A percentile compares a stretch with the other conserved stretches of the same genome.
phyloP scores from a whole-genome alignment of 2,797 vertebrate genomes.

The Eulemur coronatus region DNA sequence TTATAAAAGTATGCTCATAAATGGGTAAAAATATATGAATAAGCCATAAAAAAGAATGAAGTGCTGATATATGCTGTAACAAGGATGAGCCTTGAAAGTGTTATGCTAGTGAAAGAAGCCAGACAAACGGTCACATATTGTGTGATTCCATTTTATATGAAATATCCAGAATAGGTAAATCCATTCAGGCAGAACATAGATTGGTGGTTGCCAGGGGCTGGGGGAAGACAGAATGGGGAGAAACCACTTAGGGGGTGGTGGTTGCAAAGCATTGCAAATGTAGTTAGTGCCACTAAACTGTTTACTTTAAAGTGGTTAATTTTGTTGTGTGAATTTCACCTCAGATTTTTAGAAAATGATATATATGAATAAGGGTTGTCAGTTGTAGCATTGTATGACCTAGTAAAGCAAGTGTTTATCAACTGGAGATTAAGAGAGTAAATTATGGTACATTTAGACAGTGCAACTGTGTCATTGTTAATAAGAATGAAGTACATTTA shows the following conservation, averaged over 20 bases:
- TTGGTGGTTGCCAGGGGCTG: neutral
- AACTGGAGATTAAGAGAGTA: neutral
- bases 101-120: neutral
- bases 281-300: neutral
- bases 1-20: neutral
- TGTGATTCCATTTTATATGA: neutral
- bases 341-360: neutral
- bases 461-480: neutral
- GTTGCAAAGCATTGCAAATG: neutral
- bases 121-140: neutral
- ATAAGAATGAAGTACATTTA: constrained; percentile 22
- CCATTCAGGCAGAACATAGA: neutral
- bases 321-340: constrained; percentile 9
- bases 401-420: neutral
- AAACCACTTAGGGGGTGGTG: neutral
- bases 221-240: neutral
- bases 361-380: neutral
- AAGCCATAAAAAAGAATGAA: neutral
- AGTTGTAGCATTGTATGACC: neutral
- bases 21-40: neutral
- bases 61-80: neutral
- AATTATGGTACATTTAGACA: neutral
- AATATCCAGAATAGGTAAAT: neutral
- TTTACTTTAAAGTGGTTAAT: neutral
- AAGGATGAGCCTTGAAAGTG: neutral